Base-by-base conservation (phyloP, 1,140 invertebrate genomes). In the Camponotus floridanus region DNA sequence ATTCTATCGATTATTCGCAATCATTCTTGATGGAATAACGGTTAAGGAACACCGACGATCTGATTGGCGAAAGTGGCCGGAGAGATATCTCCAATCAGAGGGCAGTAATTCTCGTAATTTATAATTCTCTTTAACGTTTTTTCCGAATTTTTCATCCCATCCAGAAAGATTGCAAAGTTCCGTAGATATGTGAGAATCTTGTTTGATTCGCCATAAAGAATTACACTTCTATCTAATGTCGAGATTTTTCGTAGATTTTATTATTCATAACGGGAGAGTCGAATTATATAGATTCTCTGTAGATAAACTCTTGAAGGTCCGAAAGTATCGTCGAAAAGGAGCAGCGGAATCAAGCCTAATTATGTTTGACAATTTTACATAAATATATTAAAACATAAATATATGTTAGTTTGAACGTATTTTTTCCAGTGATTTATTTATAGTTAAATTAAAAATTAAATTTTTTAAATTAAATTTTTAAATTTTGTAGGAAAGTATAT, bases 31-130 rank as follows among this genome's bases (percentile, higher is more conserved):
- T 21, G 9, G n/a, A 59, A 45, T 55, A 15, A 21, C 8, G 51
- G 2, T 8, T 0, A 3, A 42, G 55, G 3, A 31, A 84, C 18
- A 68, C 55, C 18, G 78, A 9, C 57, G 67, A 67, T 87, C 85
- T 57, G 88, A 89, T 90, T 65, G 85, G 68, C 59, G 67, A 89
- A 87, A 89, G 74, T 89, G 87, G 85, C 87, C 62, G 88, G 88
- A 70, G 15, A 65, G n/a, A 42, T 42, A 90, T 86, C 57, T 36
- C 62, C 85, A 70, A 90, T 90, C 79, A 65, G 67, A 65, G 13
- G 13, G 64, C 18, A 51, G 76, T 79, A 48, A 59, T 78, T 71
- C 31, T 1, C 3, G 18, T 13, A 39, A 15, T 73, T 45, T 51
- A 2, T 2, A 59, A 26, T 26, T 51, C 2, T 39, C n/a, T 36